Evolutionary conservation across 2,888 invertebrate genomes (phyloP).

Genomic region (Doris montereyensis): DNA sequence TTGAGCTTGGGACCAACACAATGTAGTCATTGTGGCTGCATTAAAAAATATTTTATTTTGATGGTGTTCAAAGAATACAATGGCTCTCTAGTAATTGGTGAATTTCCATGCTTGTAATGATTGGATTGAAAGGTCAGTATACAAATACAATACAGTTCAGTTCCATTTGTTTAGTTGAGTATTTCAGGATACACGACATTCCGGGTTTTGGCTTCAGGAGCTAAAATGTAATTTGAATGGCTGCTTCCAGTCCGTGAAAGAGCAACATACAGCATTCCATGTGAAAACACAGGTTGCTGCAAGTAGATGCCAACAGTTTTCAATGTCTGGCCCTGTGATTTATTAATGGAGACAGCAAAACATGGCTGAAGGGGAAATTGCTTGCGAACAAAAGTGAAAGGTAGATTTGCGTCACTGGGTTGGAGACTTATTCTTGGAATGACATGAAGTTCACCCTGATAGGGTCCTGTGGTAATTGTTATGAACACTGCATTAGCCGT

Average conservation of each 20-base stretch:
- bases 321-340: conserved; percentile 65
- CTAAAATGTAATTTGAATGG: neutral
- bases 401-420: conserved; percentile 34
- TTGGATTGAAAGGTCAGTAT: neutral
- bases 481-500: neutral
- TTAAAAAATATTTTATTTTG: too few species aligned
- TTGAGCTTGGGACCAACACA: too few species aligned
- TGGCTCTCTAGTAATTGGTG: neutral
- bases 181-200: neutral
- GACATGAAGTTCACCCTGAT: conserved; percentile 30
- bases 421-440: conserved; percentile 42
- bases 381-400: conserved; percentile 39
- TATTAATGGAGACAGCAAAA: conserved; percentile 63
- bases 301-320: conserved; percentile 46
- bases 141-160: too few species aligned
- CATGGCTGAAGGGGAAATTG: conserved; percentile 57
- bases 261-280: conserved; percentile 62
- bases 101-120: neutral
- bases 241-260: conserved; percentile 30
- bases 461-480: conserved; percentile 23
- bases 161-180: too few species aligned
- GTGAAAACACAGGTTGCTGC: conserved; percentile 51
- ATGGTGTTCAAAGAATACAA: too few species aligned
- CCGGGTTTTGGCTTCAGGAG: neutral
- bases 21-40: too few species aligned